These are phyloP conservation scores for Anoplopoma fimbria DNA, from an alignment of 2,113 vertebrate species.

Conservation along the genomic window DNA sequence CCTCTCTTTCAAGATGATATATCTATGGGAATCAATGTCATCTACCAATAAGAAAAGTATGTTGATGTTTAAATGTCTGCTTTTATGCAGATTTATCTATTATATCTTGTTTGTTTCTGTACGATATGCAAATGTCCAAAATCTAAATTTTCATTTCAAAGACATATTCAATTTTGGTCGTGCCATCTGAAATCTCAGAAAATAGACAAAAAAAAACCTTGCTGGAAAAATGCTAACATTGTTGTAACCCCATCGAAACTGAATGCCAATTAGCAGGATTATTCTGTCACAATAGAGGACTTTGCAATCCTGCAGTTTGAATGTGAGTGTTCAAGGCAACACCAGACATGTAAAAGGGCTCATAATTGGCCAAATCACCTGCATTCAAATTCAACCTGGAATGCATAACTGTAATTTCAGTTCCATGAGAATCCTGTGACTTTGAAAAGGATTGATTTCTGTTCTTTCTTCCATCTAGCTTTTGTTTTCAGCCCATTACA, in stretches of 20 bases:
- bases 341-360: slow-evolving; percentile 9
- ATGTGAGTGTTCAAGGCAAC: slow-evolving; percentile 14
- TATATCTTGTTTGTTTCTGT: background rate
- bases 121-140: background rate
- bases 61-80: background rate
- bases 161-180: background rate
- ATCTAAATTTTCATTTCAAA: background rate
- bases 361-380: background rate
- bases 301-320: slow-evolving; percentile 18
- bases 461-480: background rate
- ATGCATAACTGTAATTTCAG: background rate
- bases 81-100: background rate
- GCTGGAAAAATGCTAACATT: slow-evolving; percentile 24
- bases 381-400: slow-evolving; percentile 41
- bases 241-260: background rate
- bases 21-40: background rate
- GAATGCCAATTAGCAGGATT: slow-evolving; percentile 45
- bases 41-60: background rate
- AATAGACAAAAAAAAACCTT: slow-evolving; percentile 9
- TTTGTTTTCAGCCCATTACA: background rate
- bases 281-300: slow-evolving; percentile 27
- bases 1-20: background rate
- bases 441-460: background rate
- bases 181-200: background rate
- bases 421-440: slow-evolving; percentile 4